Conservation (phyloP, 2,888 invertebrate species). For the Pteria penguin region DNA sequence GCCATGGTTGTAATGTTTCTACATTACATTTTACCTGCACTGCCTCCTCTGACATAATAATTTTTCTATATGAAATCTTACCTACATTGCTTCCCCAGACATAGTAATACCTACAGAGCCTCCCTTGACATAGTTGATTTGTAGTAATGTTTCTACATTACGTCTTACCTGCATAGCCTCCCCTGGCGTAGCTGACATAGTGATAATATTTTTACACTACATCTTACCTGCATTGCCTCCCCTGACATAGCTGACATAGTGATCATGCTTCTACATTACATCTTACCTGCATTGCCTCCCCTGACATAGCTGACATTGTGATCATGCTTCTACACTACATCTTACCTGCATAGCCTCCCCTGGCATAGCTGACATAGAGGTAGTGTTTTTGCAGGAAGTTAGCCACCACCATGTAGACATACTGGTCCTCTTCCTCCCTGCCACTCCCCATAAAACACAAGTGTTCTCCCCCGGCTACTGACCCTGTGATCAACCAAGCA, state of each 20-base stretch:
- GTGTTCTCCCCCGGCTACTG: slow-evolving; percentile 83
- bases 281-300: neutral
- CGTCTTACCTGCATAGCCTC: too few relatives aligned
- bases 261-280: neutral
- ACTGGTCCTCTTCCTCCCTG: slow-evolving; percentile 89
- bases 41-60: too few relatives aligned
- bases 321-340: neutral
- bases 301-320: slow-evolving; percentile 28
- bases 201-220: too few relatives aligned
- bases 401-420: slow-evolving; percentile 98
- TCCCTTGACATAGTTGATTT: too few relatives aligned
- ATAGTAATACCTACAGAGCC: too few relatives aligned
- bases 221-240: neutral
- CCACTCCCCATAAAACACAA: slow-evolving; percentile 91
- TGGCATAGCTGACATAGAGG: slow-evolving; percentile 93
- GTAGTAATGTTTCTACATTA: too few relatives aligned
- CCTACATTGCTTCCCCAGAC: neutral
- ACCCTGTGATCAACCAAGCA: too few relatives aligned
- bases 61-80: too few relatives aligned
- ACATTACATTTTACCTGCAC: too few relatives aligned
- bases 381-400: slow-evolving; percentile 96
- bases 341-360: slow-evolving; percentile 89
- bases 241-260: neutral
- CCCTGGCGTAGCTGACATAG: too few relatives aligned
- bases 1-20: too few relatives aligned